These are phyloP conservation scores for Stigmatopora argus DNA, from an alignment of 2,113 vertebrate species.

Conservation along the genomic window DNA sequence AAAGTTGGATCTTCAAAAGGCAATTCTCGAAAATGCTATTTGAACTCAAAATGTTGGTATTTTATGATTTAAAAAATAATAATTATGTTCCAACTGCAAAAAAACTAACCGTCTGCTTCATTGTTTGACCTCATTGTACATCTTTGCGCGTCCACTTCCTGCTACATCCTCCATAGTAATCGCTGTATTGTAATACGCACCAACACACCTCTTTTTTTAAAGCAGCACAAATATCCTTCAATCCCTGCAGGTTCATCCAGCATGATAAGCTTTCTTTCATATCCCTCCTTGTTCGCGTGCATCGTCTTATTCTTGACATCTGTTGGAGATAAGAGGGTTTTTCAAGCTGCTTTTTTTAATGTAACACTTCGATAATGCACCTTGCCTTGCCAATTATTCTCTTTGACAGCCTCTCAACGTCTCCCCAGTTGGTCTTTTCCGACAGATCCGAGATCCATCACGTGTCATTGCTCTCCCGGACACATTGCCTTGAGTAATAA, in stretches of 20 bases:
- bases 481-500: constrained; percentile 43
- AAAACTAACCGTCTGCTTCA: background rate
- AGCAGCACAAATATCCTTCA: constrained; percentile 17
- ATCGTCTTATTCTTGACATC: constrained; percentile 20
- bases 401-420: constrained; percentile 48
- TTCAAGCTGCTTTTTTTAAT: constrained; percentile 28
- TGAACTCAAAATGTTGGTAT: too few relatives aligned
- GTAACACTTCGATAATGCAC: constrained; percentile 23
- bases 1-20: too few relatives aligned
- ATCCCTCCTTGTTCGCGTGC: constrained; percentile 21
- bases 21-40: too few relatives aligned
- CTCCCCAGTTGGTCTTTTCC: constrained; percentile 32
- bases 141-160: constrained; percentile 2
- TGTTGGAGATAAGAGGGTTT: constrained; percentile 42
- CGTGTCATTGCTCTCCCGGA: constrained; percentile 30
- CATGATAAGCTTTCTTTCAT: constrained; percentile 20
- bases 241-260: constrained; percentile 27
- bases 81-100: too few relatives aligned
- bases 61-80: too few relatives aligned
- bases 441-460: constrained; percentile 19
- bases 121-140: constrained; percentile 13
- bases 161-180: constrained; percentile 14
- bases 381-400: constrained; percentile 37
- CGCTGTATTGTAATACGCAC: background rate
- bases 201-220: constrained; percentile 6